These are phyloP conservation scores for Philotrypesis tridentata DNA, from an alignment of 1,140 invertebrate species.

Conservation along the genomic window DNA sequence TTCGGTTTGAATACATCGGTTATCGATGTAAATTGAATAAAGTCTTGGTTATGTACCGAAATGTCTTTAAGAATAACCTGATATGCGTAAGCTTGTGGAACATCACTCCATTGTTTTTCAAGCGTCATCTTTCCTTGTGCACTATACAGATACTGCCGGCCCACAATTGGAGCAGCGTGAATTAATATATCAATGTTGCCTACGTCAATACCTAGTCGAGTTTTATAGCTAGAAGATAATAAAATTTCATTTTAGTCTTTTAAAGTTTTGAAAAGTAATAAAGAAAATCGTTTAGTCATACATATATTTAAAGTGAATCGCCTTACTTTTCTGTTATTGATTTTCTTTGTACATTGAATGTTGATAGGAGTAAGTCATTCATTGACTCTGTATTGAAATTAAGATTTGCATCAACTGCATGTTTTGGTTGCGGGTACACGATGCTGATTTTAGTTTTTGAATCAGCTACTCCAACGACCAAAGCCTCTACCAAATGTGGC, in stretches of 20 bases:
- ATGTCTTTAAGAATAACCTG: conserved; percentile 81
- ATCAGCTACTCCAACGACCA: conserved; percentile 60
- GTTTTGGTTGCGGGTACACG: conserved; percentile 23
- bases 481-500: conserved; percentile 89
- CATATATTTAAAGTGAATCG: neutral
- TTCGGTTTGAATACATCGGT: conserved; percentile 83
- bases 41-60: conserved; percentile 69
- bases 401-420: conserved; percentile 8
- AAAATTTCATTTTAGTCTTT: neutral
- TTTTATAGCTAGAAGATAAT: conserved; percentile 75
- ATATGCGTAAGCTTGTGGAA: conserved; percentile 77
- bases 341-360: conserved; percentile 51
- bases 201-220: conserved; percentile 83
- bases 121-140: conserved; percentile 76
- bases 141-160: conserved; percentile 77
- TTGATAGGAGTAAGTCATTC: neutral
- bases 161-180: conserved; percentile 82
- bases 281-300: conserved; percentile 45
- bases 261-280: neutral
- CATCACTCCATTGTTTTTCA: conserved; percentile 81
- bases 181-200: conserved; percentile 82
- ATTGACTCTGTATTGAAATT: conserved; percentile 51
- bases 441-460: conserved; percentile 50
- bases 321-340: conserved; percentile 56
- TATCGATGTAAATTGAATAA: conserved; percentile 73